Evolutionary conservation across 2,797 vertebrate genomes (phyloP).

Genomic region (Cephalopachus bancanus): DNA sequence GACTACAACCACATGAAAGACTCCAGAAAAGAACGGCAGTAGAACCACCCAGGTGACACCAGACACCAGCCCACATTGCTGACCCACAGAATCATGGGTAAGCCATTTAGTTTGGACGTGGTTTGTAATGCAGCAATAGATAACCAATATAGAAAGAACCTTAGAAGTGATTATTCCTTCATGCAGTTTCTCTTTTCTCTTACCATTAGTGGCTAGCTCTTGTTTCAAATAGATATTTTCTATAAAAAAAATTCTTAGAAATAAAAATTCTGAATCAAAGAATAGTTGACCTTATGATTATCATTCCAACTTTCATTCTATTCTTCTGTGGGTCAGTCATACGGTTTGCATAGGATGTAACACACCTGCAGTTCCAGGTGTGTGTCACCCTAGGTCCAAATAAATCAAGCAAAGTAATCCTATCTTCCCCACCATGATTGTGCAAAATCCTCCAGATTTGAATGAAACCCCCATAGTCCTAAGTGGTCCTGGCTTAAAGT

Average conservation of each 20-base stretch:
- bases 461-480: neutral
- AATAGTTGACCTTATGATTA: neutral
- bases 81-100: neutral
- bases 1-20: neutral
- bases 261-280: conserved; percentile 6
- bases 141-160: neutral
- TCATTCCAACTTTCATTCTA: neutral
- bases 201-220: neutral
- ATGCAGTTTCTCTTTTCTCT: neutral
- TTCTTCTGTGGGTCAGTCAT: neutral
- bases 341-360: neutral
- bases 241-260: conserved; percentile 42
- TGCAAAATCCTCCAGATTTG: neutral
- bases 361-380: neutral
- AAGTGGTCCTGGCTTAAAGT: neutral
- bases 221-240: neutral
- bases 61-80: neutral
- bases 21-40: neutral
- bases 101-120: neutral
- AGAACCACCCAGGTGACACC: neutral
- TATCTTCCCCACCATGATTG: neutral
- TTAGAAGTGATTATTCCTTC: neutral
- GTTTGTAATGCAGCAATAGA: neutral
- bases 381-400: neutral
- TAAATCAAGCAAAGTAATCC: neutral